These are phyloP conservation scores for Druon quercuslanigerum DNA, from an alignment of 1,140 invertebrate genomes.

Conservation along the genomic window DNA sequence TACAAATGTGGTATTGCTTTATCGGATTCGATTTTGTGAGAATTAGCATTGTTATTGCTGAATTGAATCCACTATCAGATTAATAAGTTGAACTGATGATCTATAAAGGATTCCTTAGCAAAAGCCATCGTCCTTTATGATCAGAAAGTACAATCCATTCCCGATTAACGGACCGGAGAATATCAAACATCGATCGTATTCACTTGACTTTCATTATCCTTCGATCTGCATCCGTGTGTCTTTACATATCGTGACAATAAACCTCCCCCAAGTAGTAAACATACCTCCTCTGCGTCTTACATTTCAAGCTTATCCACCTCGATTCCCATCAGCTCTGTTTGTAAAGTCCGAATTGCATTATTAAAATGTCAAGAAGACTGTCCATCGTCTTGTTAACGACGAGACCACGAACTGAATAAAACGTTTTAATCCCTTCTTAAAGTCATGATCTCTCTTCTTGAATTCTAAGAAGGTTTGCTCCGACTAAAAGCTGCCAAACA, in stretches of 20 bases:
- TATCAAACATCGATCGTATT: conserved; percentile 8
- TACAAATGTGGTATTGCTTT: neutral
- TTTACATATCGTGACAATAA: conserved; percentile 31
- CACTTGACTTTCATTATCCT: conserved; percentile 27
- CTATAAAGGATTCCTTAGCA: too few relatives aligned
- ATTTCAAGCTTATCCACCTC: conserved; percentile 22
- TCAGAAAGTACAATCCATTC: conserved; percentile 3
- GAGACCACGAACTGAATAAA: conserved; percentile 5
- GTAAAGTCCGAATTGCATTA: conserved; percentile 1
- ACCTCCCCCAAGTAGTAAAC: conserved; percentile 2
- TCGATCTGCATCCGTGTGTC: conserved; percentile 12
- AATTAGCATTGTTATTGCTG: too few relatives aligned
- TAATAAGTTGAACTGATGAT: too few relatives aligned
- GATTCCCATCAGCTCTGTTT: conserved; percentile 6
- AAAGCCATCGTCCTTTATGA: too few relatives aligned
- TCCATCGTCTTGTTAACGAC: neutral
- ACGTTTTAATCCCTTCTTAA: neutral
- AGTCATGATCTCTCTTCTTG: neutral
- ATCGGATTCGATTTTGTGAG: neutral
- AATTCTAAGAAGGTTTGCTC: neutral
- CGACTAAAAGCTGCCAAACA: neutral
- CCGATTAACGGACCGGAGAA: conserved; percentile 5
- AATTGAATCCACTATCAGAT: too few relatives aligned
- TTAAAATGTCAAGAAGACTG: conserved; percentile 7
- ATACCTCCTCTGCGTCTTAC: conserved; percentile 15